Evolutionary conservation across 2,888 invertebrate species (phyloP).

Genomic region (Drosophila pegasa): DNA sequence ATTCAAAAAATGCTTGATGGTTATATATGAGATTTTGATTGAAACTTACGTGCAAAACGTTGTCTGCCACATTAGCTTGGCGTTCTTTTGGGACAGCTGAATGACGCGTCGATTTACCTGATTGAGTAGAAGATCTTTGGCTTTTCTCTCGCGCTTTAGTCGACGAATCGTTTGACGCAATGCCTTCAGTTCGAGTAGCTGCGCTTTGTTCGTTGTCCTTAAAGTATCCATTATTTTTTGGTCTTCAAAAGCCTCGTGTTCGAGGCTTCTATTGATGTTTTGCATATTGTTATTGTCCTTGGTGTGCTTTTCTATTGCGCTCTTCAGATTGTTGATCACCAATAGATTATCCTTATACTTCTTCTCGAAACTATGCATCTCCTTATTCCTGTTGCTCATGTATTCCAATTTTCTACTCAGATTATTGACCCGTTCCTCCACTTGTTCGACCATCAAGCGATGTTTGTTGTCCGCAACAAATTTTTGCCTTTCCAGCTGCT

Average conservation of each 20-base stretch:
- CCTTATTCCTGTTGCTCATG: rapidly evolving
- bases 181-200: constrained; percentile 1
- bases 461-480: constrained; percentile 44
- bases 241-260: no score
- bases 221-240: not conserved
- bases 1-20: no score
- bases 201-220: not conserved
- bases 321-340: constrained; percentile 15
- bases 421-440: constrained; percentile 35
- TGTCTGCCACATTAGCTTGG: constrained; percentile 22
- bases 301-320: not conserved
- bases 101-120: constrained; percentile 44
- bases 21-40: no score
- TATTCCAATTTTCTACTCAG: constrained; percentile 2
- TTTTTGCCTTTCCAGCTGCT: constrained; percentile 51
- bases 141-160: constrained; percentile 33
- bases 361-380: constrained; percentile 9
- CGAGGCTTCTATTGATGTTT: constrained; percentile 2
- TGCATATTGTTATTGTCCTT: constrained; percentile 21
- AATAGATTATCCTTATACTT: not conserved
- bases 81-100: constrained; percentile 40
- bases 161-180: constrained; percentile 6
- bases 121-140: constrained; percentile 9
- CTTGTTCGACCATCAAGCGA: constrained; percentile 1
- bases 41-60: constrained; percentile 17